Evolutionary conservation across 2,888 invertebrate genomes (phyloP), one percentile per base, ranked within the genome.

Genomic region (Melangyna quadrimaculata): DNA sequence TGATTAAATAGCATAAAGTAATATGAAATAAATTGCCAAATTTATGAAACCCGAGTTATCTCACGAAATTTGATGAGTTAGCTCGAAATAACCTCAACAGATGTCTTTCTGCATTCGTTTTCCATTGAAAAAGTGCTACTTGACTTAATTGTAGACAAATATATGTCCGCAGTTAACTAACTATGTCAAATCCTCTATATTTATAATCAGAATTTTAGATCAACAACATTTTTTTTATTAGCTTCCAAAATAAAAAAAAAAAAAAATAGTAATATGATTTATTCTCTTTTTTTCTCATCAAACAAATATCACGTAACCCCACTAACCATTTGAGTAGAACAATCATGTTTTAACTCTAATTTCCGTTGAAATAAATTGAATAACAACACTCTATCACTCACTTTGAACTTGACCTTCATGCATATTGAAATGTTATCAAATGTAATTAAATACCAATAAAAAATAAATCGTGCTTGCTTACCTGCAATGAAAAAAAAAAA

Each of bases 381-480:
- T 14, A 59, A 12, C 22, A 37, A 37, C 12, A 22, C 32, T 40
- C 12, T 48, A n/a, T n/a, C n/a, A 69, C 67, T 73, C 27, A 73
- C 67, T 45, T 10, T 69, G 51, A 74, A 74, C 74, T 69, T 79
- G 69, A 69, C 79, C 67, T 74, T 69, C 51, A 59, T 17, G 12
- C 29, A 32, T 35, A 51, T 29, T 17, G 9, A 51, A 67, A 35
- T 67, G 24, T 22, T 51, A 35, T 51, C 67, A 29, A 37, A 32
- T 69, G 35, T 53, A 69, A 75, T 75, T 63, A 35, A 69, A 74
- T 10, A 70, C 55, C 40, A 32, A 45, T 40, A 51, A 32, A 69
- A 51, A 65, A 27, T 14, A 43, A 27, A 45, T 78, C 27, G 43
- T 63, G 77, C 81, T 81, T 63, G 77, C 81, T 81, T 81, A 81